Evolutionary conservation across 2,888 invertebrate species (phyloP), one percentile per base, ranked within the genome.

Genomic region (Lampropteryx suffumata): DNA sequence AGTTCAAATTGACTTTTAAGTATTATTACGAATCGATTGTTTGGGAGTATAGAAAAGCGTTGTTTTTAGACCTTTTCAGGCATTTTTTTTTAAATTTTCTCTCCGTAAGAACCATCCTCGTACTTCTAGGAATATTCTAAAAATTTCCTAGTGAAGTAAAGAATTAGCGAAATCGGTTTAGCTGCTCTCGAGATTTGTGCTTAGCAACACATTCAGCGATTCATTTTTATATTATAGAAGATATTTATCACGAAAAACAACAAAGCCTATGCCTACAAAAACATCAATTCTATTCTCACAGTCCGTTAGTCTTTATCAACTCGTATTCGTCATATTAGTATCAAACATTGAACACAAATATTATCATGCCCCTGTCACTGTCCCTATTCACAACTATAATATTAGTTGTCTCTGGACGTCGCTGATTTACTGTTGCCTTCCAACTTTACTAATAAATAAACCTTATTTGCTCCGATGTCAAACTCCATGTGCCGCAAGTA

Each of bases 361-460:
- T 69, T 71, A 69, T 68, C 64, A 69, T 67, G 62, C 50, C 58
- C 50, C 49, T 63, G 62, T 65, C 65, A 67, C 65, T 61, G 57
- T 59, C 66, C 64, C 53, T 58, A 66, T 57, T 69, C 67, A 67
- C 57, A 50, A 55, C 54, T 59, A 63, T 65, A 67, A 69, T 69
- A 74, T 73, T 72, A 70, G 67, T 71, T 74, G 70, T 71, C 71
- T 65, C 67, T 66, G 72, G 76, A 73, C 77, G 75, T 77, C 76
- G 78, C 78, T 85, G 84, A 88, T 88, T 85, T 85, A 87, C 76
- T 80, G 82, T 77, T 67, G 69, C 73, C 71, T 75, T 77, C 81
- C 73, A 88, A 89, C 82, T 89, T 88, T 84, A 58, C 78, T 81
- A 85, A 89, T 89, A 88, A 87, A 89, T 88, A 86, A 86, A 79